Evolutionary conservation across 1,140 invertebrate genomes (phyloP).

Genomic region (Cydia fagiglandana): DNA sequence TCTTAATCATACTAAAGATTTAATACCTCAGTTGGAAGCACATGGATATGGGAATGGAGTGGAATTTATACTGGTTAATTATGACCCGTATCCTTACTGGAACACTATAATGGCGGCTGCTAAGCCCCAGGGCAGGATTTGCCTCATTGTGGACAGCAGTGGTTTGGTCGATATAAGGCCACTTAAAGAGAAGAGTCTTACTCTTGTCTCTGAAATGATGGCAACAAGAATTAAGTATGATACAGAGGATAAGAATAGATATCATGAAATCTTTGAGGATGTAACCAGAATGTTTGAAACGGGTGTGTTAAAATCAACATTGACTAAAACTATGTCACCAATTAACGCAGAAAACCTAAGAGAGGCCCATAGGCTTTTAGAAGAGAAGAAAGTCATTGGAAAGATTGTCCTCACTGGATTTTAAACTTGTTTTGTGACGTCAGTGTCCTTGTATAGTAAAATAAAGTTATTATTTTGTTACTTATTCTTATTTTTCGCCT

Average conservation of each 20-base stretch:
- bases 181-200: slow-evolving; percentile 69
- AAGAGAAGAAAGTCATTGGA: slow-evolving; percentile 56
- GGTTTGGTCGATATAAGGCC: slow-evolving; percentile 59
- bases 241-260: slow-evolving; percentile 61
- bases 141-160: slow-evolving; percentile 65
- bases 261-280: slow-evolving; percentile 59
- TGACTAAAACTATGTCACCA: slow-evolving; percentile 59
- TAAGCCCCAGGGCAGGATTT: slow-evolving; percentile 69
- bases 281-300: slow-evolving; percentile 62
- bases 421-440: slow-evolving; percentile 38
- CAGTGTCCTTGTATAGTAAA: too few species aligned
- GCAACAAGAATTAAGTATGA: slow-evolving; percentile 63
- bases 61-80: slow-evolving; percentile 68
- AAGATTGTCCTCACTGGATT: slow-evolving; percentile 64
- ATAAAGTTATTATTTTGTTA: too few species aligned
- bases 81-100: slow-evolving; percentile 71
- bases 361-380: slow-evolving; percentile 59
- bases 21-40: slow-evolving; percentile 57
- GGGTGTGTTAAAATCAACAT: slow-evolving; percentile 55
- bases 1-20: slow-evolving; percentile 61
- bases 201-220: slow-evolving; percentile 69
- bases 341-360: slow-evolving; percentile 66
- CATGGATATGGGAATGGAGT: slow-evolving; percentile 55
- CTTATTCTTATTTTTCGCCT: too few species aligned
- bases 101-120: slow-evolving; percentile 61